These are phyloP conservation scores for Drosophila nigritarsus DNA, from an alignment of 2,888 invertebrate species.

Conservation along the genomic window DNA sequence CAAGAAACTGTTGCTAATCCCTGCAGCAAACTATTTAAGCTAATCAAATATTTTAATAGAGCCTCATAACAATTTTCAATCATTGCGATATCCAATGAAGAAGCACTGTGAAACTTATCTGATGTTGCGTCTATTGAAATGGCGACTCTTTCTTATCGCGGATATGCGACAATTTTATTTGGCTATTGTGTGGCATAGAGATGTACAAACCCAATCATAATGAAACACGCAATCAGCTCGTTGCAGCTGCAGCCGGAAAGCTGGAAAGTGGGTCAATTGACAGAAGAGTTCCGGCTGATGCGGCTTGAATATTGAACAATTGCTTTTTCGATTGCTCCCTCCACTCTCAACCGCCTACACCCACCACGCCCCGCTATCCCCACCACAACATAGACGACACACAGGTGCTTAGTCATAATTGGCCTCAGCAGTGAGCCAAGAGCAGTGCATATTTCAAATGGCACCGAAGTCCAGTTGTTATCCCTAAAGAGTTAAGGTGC, in stretches of 20 bases:
- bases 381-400: conserved; percentile 4
- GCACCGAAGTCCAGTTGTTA: conserved; percentile 27
- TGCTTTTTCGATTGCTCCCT: conserved; percentile 19
- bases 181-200: not conserved
- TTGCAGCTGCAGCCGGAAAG: conserved; percentile 9
- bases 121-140: not conserved
- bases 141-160: no score
- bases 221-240: conserved; percentile 49
- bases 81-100: not conserved
- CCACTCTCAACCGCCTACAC: not conserved
- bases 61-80: not conserved
- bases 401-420: conserved; percentile 57
- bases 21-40: not conserved
- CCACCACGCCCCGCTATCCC: not conserved
- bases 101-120: not conserved
- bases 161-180: not conserved
- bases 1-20: not conserved
- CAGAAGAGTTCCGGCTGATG: not conserved
- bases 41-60: not conserved
- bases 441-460: conserved; percentile 47
- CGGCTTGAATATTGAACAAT: conserved; percentile 39
- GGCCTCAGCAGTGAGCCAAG: conserved; percentile 35
- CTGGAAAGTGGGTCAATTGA: conserved; percentile 33
- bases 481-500: conserved; percentile 41
- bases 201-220: conserved; percentile 56